Evolutionary conservation across 37 sponge, comb jelly and placozoan genomes (phyloP).

Genomic region (Aplysina aerophoba): DNA sequence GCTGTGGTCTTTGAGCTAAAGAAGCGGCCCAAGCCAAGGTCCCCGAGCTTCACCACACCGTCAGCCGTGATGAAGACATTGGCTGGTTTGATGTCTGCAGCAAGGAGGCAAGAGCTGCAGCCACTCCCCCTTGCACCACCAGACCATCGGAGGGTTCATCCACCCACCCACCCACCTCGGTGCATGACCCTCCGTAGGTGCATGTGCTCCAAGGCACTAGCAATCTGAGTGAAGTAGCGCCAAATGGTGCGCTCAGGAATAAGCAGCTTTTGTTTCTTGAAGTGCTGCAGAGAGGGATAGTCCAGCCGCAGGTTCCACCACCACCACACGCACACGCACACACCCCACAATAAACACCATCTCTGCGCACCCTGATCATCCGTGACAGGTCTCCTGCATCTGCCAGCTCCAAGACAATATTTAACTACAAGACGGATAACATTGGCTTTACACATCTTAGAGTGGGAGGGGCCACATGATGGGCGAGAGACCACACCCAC

Average conservation of each 20-base stretch:
- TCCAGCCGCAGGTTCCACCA: background rate
- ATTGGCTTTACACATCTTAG: background rate
- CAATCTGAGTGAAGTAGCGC: constrained; percentile 96
- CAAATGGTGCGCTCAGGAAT: constrained; percentile 98
- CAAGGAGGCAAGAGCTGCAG: too few relatives aligned
- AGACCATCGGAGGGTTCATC: too few relatives aligned
- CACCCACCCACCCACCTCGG: constrained; percentile 82
- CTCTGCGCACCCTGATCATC: constrained; percentile 85
- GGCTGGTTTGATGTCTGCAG: constrained; percentile 96
- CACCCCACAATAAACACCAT: constrained; percentile 9
- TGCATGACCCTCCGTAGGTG: constrained; percentile 98
- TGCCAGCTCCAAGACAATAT: constrained; percentile 98
- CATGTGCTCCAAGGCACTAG: constrained; percentile 97
- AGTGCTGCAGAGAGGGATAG: constrained; percentile 72
- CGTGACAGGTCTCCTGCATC: constrained; percentile 98
- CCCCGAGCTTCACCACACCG: constrained; percentile 97
- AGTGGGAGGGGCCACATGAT: background rate
- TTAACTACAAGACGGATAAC: constrained; percentile 57
- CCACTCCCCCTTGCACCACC: too few relatives aligned
- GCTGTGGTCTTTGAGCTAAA: constrained; percentile 98
- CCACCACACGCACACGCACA: constrained; percentile 11
- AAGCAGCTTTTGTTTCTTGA: constrained; percentile 91
- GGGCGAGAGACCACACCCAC: background rate
- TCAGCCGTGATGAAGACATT: constrained; percentile 97
- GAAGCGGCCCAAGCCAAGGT: constrained; percentile 95